Evolutionary conservation across 2,888 invertebrate genomes (phyloP).

Genomic region (Caenorhabditis imperialis): DNA sequence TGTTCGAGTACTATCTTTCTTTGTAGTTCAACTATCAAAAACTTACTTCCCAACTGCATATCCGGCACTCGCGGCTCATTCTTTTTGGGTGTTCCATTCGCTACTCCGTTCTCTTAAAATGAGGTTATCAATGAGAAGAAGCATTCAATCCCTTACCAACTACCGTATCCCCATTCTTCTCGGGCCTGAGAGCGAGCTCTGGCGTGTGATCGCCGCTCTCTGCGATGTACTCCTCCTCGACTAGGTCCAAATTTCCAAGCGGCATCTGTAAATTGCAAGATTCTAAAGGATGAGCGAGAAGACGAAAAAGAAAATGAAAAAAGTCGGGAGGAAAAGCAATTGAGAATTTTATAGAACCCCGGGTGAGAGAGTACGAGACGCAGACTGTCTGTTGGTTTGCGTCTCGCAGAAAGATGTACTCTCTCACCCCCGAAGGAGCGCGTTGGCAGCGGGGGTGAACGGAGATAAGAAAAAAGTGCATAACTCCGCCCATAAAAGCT

Average conservation of each 20-base stretch:
- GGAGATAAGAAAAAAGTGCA: no score
- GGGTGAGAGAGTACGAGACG: no score
- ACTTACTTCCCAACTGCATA: slow-evolving; percentile 77
- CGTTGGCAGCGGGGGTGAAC: no score
- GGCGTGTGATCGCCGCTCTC: slow-evolving; percentile 65
- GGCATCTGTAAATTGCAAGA: no score
- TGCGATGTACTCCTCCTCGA: slow-evolving; percentile 69
- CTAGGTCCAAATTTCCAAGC: slow-evolving; percentile 57
- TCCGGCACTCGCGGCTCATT: slow-evolving; percentile 72
- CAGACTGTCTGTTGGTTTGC: no score
- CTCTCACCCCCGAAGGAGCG: neutral
- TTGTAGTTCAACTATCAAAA: slow-evolving; percentile 8
- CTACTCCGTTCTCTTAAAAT: slow-evolving; percentile 11
- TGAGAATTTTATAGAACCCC: neutral
- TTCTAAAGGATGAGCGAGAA: no score
- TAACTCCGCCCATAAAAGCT: no score
- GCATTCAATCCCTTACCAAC: slow-evolving; percentile 10
- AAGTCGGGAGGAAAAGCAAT: neutral
- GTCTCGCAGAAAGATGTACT: no score
- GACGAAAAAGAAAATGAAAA: neutral
- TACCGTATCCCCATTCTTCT: slow-evolving; percentile 16
- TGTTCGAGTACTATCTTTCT: no score
- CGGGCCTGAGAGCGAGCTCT: slow-evolving; percentile 19
- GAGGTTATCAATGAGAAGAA: neutral
- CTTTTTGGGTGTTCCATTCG: slow-evolving; percentile 14